Base-by-base conservation (phyloP, 2,113 vertebrate species). In the Toxostoma redivivum region DNA sequence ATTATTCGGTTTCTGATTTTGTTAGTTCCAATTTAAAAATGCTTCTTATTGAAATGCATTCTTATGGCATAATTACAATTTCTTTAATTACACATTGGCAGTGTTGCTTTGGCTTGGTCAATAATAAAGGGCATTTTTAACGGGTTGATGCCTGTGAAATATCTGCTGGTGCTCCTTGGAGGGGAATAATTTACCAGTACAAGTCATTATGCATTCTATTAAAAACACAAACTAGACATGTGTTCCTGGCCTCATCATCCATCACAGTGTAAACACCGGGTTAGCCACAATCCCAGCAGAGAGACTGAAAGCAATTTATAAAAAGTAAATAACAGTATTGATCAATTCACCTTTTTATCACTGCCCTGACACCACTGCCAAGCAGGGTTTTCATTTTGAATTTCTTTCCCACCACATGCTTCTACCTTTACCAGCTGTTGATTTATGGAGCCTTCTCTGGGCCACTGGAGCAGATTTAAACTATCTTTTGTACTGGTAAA, bases 321-420 rank as follows among this genome's bases (percentile, higher is more conserved):
- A 96, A 94, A 95, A 96, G 90, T 95, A 97, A 97, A 97, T 95
- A 96, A 93, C 78, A 67, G 64, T 95, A 97, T 97, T 86, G 94
- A 97, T 95, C 95, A 93, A 44, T 65, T 95, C 92, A 91, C 86
- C 67, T 92, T 95, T 97, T 97, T 95, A 95, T 96, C 95, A 87
- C 90, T 87, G 86, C 66, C 78, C 69, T 90, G 93, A 92, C 96
- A 82, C 81, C 38, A 44, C 58, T 1, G 20, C 82, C 79, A 90
- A 76, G 81, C 81, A 47, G 22, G 48, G 42, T 81, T 97, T 95
- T 94, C 25, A 15, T 70, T 78, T 27, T 9, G 51, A 86, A 24
- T 78, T 95, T 91, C 64, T 88, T 40, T 31, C 57, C 51, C 15
- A 57, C 78, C 37, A 24, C 17, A 20, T 1, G 4, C 72, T 88